A percentile compares a stretch with the other conserved stretches of the same genome.
Conservation (phyloP, 2,113 vertebrate genomes). For the Micromys minutus region DNA sequence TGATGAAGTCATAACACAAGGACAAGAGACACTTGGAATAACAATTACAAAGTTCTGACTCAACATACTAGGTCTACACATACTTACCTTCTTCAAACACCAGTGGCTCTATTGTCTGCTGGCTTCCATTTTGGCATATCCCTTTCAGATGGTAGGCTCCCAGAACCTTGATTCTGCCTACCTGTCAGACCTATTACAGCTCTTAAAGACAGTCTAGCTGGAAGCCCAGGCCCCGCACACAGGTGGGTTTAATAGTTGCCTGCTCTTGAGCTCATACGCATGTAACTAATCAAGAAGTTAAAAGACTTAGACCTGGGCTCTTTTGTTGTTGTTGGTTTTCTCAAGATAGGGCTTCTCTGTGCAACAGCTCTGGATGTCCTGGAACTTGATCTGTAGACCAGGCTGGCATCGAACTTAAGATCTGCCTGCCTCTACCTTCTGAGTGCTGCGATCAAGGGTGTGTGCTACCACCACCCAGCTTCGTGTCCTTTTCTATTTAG, state of each 20-base stretch:
- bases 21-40: constrained; percentile 59
- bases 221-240: background rate
- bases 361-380: background rate
- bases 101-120: background rate
- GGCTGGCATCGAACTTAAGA: background rate
- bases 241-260: background rate
- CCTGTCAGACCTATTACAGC: background rate
- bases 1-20: constrained; percentile 47
- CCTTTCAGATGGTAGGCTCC: background rate
- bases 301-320: background rate
- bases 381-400: background rate
- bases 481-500: background rate
- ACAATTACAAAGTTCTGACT: constrained; percentile 31
- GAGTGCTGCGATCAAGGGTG: background rate
- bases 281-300: background rate
- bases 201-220: background rate
- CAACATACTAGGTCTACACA: background rate
- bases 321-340: background rate
- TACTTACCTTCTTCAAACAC: constrained; percentile 58
- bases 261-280: background rate
- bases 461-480: background rate
- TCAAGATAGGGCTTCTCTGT: background rate
- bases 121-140: background rate
- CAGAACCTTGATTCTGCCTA: background rate
- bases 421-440: background rate